Evolutionary conservation across 2,888 invertebrate species (phyloP).

Genomic region (Drosophila kanekoi): DNA sequence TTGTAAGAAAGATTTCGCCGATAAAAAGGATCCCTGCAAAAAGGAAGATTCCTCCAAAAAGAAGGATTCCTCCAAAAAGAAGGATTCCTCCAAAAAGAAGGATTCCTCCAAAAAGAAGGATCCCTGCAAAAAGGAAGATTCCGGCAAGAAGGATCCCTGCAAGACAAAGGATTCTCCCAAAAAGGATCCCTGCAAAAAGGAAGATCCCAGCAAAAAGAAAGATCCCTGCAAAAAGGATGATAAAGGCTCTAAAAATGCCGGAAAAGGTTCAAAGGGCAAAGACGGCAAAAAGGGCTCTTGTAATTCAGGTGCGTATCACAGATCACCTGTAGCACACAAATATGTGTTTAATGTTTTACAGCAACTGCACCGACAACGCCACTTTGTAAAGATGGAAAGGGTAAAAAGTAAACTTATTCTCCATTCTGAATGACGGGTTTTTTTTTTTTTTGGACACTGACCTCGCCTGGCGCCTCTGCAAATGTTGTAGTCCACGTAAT

Average conservation of each 20-base stretch:
- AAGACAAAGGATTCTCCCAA: constrained; percentile 6
- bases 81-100: constrained; percentile 5
- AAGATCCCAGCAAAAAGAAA: constrained; percentile 10
- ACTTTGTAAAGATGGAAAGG: constrained; percentile 16
- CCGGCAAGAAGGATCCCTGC: not conserved
- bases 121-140: no score
- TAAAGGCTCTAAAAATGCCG: not conserved
- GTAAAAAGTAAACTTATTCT: not conserved
- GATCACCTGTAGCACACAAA: no score
- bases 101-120: not conserved
- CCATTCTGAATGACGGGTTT: not conserved
- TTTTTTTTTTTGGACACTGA: constrained; percentile 11
- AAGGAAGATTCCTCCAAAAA: constrained; percentile 3
- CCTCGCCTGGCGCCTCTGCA: constrained; percentile 30
- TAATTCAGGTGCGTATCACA: not conserved
- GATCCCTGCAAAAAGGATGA: constrained; percentile 4
- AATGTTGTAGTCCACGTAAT: constrained; percentile 18
- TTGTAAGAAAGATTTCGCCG: not conserved
- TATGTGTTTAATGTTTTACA: not conserved
- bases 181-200: not conserved
- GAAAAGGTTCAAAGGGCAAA: not conserved
- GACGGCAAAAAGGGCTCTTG: not conserved
- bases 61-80: constrained; percentile 5
- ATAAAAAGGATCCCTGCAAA: not conserved
- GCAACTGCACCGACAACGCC: not conserved